These are phyloP conservation scores for Acanthurus lineatus DNA, from an alignment of 2,797 vertebrate genomes.

Conservation along the genomic window DNA sequence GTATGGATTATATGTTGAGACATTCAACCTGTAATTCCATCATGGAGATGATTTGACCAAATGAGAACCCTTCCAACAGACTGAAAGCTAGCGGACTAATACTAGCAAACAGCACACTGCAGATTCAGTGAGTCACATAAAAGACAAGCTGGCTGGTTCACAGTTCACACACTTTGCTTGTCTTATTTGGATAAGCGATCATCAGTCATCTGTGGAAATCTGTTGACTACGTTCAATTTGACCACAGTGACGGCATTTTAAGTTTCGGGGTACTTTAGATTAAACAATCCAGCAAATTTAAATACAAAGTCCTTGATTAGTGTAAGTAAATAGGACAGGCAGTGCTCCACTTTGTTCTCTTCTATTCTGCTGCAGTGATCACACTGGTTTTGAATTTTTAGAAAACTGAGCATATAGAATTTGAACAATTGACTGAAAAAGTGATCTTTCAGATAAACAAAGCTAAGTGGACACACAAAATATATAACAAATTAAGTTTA, in stretches of 20 bases:
- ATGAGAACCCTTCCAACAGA: background rate
- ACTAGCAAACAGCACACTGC: background rate
- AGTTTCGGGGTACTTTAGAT: background rate
- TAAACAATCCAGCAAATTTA: slow-evolving; percentile 4
- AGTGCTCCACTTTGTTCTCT: background rate
- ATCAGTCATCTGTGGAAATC: too few species aligned
- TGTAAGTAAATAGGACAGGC: background rate
- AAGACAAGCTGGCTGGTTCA: background rate
- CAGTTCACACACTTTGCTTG: background rate
- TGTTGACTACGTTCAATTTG: background rate
- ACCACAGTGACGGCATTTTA: background rate
- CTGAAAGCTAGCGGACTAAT: background rate
- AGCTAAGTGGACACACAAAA: background rate
- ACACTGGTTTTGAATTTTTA: background rate
- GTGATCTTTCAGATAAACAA: background rate
- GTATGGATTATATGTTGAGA: background rate
- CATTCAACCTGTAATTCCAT: background rate
- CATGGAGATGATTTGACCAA: background rate
- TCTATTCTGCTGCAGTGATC: slow-evolving; percentile 3
- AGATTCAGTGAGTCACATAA: background rate
- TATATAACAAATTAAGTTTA: background rate
- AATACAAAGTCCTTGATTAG: slow-evolving; percentile 1
- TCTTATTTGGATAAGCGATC: background rate
- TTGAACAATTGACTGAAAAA: background rate
- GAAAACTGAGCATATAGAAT: background rate